Evolutionary conservation across 2,797 vertebrate genomes (phyloP), one percentile per base, ranked within the genome.

Genomic region (Toxotes lorentzi): DNA sequence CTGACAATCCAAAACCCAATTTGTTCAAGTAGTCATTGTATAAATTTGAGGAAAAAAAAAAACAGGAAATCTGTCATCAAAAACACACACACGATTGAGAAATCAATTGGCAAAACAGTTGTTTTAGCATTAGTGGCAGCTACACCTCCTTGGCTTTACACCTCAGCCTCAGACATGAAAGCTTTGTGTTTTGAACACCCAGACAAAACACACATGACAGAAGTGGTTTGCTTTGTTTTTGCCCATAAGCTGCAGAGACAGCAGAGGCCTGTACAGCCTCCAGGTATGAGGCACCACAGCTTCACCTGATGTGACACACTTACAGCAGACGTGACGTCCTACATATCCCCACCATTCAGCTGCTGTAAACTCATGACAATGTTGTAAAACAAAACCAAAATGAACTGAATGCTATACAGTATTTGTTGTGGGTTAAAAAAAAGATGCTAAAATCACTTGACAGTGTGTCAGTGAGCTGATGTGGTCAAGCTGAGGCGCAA

Each of bases 231-330:
- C 64, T 79, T 76, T 81, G 74, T 86, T 83, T 91, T 79, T 71
- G 67, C 70, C 69, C 17, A 13, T 88, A 76, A 93, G 48, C 82
- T 78, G 76, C 61, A 63, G 53, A 85, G 91, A 92, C 91, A 91
- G 82, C 80, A 8, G 66, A 76, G 84, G 76, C 79, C 75, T 79
- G 78, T 80, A 74, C 57, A 62, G 87, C 88, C 89, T 83, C 84
- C 78, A 90, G 87, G 86, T 89, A 86, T 24, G 73, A 87, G 58
- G 81, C 79, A 51, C 65, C 51, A 56, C 65, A 43, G 66, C 76
- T 70, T 87, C 81, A 90, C 88, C 86, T 90, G 89, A 92, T 85
- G 82, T 90, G 92, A 91, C 88, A 90, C 76, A 24, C 79, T 73
- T 82, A 86, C 85, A 79, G 78, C 45, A 81, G 32, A 86, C 73